A percentile compares a stretch with the other conserved stretches of the same genome.
Evolutionary conservation across 1,140 invertebrate species (phyloP).

Genomic region (Drosophila willistoni): DNA sequence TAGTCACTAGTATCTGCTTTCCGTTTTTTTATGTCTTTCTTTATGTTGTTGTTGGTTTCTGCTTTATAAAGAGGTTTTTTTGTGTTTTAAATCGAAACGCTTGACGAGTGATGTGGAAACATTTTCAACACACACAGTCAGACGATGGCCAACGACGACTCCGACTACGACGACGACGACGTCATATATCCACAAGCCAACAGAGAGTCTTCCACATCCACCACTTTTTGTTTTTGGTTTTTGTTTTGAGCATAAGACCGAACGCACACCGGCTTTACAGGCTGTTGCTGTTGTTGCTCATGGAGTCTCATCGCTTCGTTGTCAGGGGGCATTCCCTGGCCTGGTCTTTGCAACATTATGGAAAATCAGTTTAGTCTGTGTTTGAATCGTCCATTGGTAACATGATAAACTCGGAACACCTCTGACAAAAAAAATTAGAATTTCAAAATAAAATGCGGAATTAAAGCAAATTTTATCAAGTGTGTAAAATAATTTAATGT

Average conservation of each 20-base stretch:
- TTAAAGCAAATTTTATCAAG: not conserved
- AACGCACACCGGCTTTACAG: conserved; percentile 74
- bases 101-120: conserved; percentile 83
- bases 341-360: conserved; percentile 67
- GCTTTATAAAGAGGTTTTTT: conserved; percentile 61
- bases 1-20: conserved; percentile 64
- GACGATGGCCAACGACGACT: conserved; percentile 30
- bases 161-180: conserved; percentile 37
- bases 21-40: conserved; percentile 46
- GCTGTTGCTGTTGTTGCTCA: conserved; percentile 68
- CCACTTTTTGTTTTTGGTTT: conserved; percentile 9
- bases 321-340: conserved; percentile 72
- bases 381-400: conserved; percentile 63
- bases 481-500: conserved; percentile 9
- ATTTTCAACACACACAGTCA: conserved; percentile 73
- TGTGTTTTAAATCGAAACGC: conserved; percentile 73
- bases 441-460: not conserved
- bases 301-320: conserved; percentile 55
- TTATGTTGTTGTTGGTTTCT: conserved; percentile 30
- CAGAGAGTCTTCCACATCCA: conserved; percentile 61
- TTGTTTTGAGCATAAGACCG: conserved; percentile 51
- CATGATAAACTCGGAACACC: conserved; percentile 48
- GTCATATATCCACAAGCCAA: conserved; percentile 37
- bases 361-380: conserved; percentile 81
- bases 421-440: not conserved